Evolutionary conservation across 2,113 vertebrate species (phyloP), one percentile per base, ranked within the genome.

Genomic region (Brienomyrus brachyistius): DNA sequence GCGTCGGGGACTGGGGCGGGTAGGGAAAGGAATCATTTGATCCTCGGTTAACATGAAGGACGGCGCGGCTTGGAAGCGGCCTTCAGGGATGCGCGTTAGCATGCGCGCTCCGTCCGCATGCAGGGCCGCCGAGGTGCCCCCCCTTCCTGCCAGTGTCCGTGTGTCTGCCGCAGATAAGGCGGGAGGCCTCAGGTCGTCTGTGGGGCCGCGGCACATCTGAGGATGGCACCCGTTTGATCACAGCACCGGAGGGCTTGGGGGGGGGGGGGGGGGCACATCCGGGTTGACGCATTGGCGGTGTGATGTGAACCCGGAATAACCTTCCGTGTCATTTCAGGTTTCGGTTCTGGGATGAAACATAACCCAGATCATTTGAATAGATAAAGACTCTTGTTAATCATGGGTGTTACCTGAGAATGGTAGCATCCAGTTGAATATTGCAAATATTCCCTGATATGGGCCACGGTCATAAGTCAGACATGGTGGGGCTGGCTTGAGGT

Each of bases 201-300:
- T 90, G 94, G 93, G 89, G 92, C 93, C 93, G 93, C 91, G 91
- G 92, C 91, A 94, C 93, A 92, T 95, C 93, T 94, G 91, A 93
- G 94, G 93, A 94, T 88, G 74, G 91, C 52, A 47, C 89, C 27
- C n/a, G 91, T 92, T 93, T 94, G 93, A 95, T 93, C 92, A 91
- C 89, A 90, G 92, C 89, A 92, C 91, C 35, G 13, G 74, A n/a
- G 74, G 35, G 35, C 5, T 80, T 5, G 89, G 62, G 83, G 85
- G 50, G 5, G 27, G 47, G 35, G 52, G 88, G n/a, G 27, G 35
- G 15, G 4, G 15, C 74, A 43, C 31, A 80, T 43, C 74, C 35
- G 74, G 74, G 70, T 40, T 13, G 70, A 23, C 31, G 13, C 70
- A 0, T 10, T 6, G 31, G 70, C 31, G 31, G 31, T 80, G 15